Base-by-base conservation (phyloP, 37 sponge, comb jelly and placozoan species). In the Corticium candelabrum region DNA sequence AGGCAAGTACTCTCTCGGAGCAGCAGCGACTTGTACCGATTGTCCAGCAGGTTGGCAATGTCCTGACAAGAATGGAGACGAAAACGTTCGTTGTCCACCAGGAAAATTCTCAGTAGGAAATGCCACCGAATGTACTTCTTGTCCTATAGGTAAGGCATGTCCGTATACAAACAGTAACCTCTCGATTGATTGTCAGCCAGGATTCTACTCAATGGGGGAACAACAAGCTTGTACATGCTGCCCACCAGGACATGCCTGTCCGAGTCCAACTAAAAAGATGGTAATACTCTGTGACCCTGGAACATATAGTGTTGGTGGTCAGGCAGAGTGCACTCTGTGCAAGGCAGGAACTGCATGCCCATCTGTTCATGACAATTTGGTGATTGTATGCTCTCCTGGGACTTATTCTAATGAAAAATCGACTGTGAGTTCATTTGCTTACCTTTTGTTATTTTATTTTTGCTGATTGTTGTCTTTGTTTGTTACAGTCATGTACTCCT, bases 301-400 rank as follows among this genome's bases (percentile, higher is more conserved):
- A 30, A 29, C 73, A 32, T 70, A 70, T 32, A 29, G 29, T 4
- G 79, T 67, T 2, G 84, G 78, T 35, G 74, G 74, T 11, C 78
- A 81, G 21, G 35, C 79, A 11, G 40, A 72, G 34, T 83, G 84
- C 56, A 83, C 84, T 3, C 74, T 73, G 1, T 83, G 84, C 37
- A 78, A 36, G 40, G 79, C 84, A 39, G 84, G 79, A 41, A 36
- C 37, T 31, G 69, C 79, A 34, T 83, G 84, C 32, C 73, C 73
- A 30, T 15, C 31, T 5, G 31, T 15, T 7, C 29, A 70, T 34
- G 73, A 15, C 21, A 70, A 15, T 70, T 4, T 70, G 35, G 36
- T 70, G 35, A 32, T 15, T 29, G 35, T 4, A 4, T 70, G 73
- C 31, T 15, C 73, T 7, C 73, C 31, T 29, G 73, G 73, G 21